A percentile compares a stretch with the other conserved stretches of the same genome.
These are phyloP conservation scores for Lithophane ornitopus DNA, from an alignment of 2,888 invertebrate species.

Conservation along the genomic window DNA sequence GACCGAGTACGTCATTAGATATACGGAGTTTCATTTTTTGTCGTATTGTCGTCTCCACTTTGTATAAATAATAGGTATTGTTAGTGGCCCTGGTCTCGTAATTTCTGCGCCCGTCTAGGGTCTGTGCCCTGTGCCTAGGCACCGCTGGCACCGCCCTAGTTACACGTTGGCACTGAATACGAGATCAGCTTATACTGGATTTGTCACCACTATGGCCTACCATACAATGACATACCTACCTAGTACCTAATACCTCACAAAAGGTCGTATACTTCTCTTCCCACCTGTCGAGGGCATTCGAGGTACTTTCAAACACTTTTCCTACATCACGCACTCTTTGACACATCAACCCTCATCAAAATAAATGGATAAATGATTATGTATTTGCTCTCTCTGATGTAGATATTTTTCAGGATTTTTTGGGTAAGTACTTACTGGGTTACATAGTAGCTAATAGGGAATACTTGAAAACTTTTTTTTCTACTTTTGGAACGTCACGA, in stretches of 20 bases:
- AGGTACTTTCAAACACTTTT: conserved; percentile 25
- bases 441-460: too few species aligned
- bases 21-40: too few species aligned
- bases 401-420: conserved; percentile 10
- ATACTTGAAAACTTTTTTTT: background rate
- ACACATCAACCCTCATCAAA: conserved; percentile 46
- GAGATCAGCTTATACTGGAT: too few species aligned
- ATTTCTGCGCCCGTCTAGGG: too few species aligned
- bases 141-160: too few species aligned
- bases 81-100: too few species aligned
- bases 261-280: background rate
- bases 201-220: background rate
- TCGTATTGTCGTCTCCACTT: too few species aligned
- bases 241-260: conserved; percentile 1
- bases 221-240: background rate
- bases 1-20: too few species aligned
- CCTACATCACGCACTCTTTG: conserved; percentile 15
- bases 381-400: conserved; percentile 19
- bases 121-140: too few species aligned
- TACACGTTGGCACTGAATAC: too few species aligned
- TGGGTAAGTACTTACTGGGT: background rate
- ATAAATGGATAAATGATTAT: conserved; percentile 33
- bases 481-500: too few species aligned
- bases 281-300: conserved; percentile 14
- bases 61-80: too few species aligned